These are phyloP conservation scores for Seira musarum DNA, from an alignment of 2,888 invertebrate genomes.

Conservation along the genomic window DNA sequence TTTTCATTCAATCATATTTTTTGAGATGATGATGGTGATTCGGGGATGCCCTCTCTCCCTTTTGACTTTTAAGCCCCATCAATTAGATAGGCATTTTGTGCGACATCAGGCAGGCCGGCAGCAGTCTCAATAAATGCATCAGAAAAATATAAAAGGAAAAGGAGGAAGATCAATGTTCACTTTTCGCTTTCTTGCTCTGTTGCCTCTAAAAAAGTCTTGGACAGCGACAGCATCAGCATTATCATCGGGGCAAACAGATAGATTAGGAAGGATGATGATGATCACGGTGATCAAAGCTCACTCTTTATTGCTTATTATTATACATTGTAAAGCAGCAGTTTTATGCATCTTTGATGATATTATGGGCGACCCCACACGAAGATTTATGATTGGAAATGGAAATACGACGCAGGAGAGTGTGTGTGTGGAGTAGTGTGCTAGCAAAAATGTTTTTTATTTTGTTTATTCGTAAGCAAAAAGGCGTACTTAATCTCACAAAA, in stretches of 20 bases:
- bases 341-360: constrained; percentile 43
- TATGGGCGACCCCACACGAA: constrained; percentile 68
- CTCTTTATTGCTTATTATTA: constrained; percentile 31
- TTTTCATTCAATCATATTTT: background rate
- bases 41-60: constrained; percentile 50
- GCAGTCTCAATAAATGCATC: background rate
- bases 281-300: constrained; percentile 12
- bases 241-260: background rate
- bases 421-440: background rate
- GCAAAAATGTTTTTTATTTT: background rate
- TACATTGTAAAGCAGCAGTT: constrained; percentile 14
- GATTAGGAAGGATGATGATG: background rate
- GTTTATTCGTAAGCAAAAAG: background rate
- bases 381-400: constrained; percentile 67
- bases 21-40: constrained; percentile 27
- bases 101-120: constrained; percentile 62
- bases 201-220: background rate
- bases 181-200: background rate
- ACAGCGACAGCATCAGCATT: too few species aligned
- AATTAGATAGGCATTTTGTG: constrained; percentile 66
- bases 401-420: background rate
- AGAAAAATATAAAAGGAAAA: constrained; percentile 21
- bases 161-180: background rate
- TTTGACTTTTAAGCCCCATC: constrained; percentile 56
- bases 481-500: background rate